phyloP scores from a whole-genome alignment of 2,113 vertebrate species.

The Calyptommatus sinebrachiatus region DNA sequence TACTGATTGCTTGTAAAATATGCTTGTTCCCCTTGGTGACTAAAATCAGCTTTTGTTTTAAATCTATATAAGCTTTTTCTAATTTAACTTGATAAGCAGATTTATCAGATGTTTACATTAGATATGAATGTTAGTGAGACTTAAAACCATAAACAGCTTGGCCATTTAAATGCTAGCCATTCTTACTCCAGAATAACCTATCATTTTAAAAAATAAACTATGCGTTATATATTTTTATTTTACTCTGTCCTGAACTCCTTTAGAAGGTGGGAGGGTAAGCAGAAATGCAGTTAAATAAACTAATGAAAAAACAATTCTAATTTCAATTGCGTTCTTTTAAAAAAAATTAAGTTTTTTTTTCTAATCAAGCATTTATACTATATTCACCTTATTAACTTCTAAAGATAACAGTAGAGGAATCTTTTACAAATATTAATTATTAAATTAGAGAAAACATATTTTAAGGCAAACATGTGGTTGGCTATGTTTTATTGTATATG shows the following conservation, averaged over 20 bases:
- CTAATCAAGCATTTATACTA: no score
- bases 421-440: no score
- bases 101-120: neutral
- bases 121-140: neutral
- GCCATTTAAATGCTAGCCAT: neutral
- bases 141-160: neutral
- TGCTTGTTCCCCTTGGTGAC: constrained; percentile 4
- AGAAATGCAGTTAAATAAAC: no score
- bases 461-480: no score
- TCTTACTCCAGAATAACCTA: neutral
- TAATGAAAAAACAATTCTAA: neutral
- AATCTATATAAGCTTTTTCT: neutral
- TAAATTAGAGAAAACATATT: no score
- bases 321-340: neutral
- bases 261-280: no score
- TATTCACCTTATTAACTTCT: no score
- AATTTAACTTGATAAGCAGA: constrained; percentile 7
- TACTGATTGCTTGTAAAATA: constrained; percentile 23
- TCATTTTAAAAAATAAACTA: neutral
- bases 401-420: no score
- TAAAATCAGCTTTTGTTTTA: constrained; percentile 20
- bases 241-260: no score
- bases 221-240: no score
- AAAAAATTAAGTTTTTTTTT: neutral
- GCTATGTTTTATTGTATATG: no score